Evolutionary conservation across 2,888 invertebrate species (phyloP).

Genomic region (Nemoura dubitans): DNA sequence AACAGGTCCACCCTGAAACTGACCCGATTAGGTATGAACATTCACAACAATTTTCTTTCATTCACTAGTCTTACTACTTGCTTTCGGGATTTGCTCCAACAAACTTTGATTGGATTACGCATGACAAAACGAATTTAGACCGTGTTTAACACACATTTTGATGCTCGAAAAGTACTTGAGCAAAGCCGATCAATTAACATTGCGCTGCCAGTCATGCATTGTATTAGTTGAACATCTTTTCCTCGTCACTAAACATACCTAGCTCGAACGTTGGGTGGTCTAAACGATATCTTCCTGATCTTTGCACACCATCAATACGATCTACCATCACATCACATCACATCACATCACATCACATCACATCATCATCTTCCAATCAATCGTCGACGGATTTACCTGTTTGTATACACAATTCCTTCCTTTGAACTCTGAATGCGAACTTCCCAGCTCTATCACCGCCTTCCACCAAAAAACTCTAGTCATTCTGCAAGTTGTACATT

Average conservation of each 20-base stretch:
- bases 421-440: too few relatives aligned
- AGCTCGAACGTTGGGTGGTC: not conserved
- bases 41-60: not conserved
- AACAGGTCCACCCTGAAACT: constrained; percentile 54
- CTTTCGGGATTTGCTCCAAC: not conserved
- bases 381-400: too few relatives aligned
- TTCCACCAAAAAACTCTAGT: too few relatives aligned
- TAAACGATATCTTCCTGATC: not conserved
- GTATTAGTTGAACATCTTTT: not conserved
- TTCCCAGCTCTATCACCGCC: too few relatives aligned
- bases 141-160: too few relatives aligned
- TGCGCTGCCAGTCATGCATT: too few relatives aligned
- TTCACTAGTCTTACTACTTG: not conserved
- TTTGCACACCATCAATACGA: not conserved
- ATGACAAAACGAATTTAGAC: too few relatives aligned
- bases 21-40: constrained; percentile 55
- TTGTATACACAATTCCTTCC: too few relatives aligned
- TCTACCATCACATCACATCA: not conserved
- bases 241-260: not conserved
- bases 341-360: not conserved
- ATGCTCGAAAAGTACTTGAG: too few relatives aligned
- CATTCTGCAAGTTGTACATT: too few relatives aligned
- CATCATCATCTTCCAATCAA: too few relatives aligned
- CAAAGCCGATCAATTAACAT: too few relatives aligned
- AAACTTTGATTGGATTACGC: not conserved